Base-by-base conservation (phyloP, 2,888 invertebrate species). In the Drosophila testacea region DNA sequence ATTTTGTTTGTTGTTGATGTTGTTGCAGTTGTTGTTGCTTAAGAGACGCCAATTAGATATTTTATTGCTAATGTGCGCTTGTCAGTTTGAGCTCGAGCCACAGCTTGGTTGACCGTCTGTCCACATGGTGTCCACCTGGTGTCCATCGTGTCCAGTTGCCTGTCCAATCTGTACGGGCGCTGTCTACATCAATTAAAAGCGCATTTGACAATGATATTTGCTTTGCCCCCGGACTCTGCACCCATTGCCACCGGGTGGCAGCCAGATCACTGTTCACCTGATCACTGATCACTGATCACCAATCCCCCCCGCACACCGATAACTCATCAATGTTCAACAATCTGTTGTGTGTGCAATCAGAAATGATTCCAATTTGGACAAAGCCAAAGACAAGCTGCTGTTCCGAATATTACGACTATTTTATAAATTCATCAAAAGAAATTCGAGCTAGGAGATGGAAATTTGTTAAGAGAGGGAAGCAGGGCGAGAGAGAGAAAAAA, bases 111-210 rank as follows among this genome's bases (percentile, higher is more conserved):
- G 52, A 30, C 16, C 42, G 30, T 10, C 39, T 22, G 41, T 56
- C 44, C 27, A 27, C 34, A 34, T 34, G n/a, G 34, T 36, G 32
- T 56, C 44, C 56, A 46, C 11, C 42, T 28, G 46, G 46, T 38
- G 46, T 56, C 56, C 56, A 38, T 32, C 38, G 77, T 88, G 88
- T 88, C 88, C 86, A 81, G 79, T 63, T 63, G 79, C 56, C 86
- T 83, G 83, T 83, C 86, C 88, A 85, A 83, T 79, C 73, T 85
- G 88, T 85, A 78, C 78, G 81, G 70, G 61, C 79, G 73, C 86
- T 86, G 88, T 89, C 89, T 71, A 86, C 87, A 83, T 89, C 88
- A 88, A 86, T 88, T 88, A 89, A 88, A 89, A 88, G 83, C 77
- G 67, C 84, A 82, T 89, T 89, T 88, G 89, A 88, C 90, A 88